Evolutionary conservation across 2,113 vertebrate genomes (phyloP), one percentile per base, ranked within the genome.

Genomic region (Pseudorectes ferrugineus): DNA sequence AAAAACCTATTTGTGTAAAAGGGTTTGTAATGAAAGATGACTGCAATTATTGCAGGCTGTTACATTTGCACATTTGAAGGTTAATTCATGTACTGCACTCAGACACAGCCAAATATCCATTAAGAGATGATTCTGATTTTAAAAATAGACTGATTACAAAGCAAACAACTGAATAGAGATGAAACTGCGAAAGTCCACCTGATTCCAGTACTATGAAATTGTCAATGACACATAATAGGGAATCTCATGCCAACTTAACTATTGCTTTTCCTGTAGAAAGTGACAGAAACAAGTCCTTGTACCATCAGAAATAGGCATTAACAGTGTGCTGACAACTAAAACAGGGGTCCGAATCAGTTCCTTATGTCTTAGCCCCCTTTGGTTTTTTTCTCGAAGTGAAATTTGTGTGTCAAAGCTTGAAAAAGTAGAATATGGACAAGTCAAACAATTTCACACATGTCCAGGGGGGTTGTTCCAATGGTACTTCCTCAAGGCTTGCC

Each of bases 11-110:
- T 77, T 84, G 58, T 91, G 65, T 77, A 58, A 75, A 71, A 91
- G 21, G 25, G 6, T 67, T 52, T 74, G 46, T 85, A 85, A 72
- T 63, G 66, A 78, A 65, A 85, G 77, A 59, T 16, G 61, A 59
- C 65, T 81, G 73, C 31, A 89, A 52, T 94, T 80, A 94, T 48
- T 89, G 85, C 73, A 75, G 73, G 61, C 85, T 48, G 52, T 59
- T 93, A 78, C 59, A 91, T 91, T 87, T 93, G 76, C 72, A 81
- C 76, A 40, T 81, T 70, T 89, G 92, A 94, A 92, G 76, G 92
- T 92, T 95, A 91, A 92, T 88, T 83, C 42, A 42, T 81, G 68
- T 73, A 45, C 82, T 63, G 57, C 51, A 57, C 36, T 91, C 68
- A 79, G 76, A 74, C 49, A 51, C 68, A 88, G 73, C 52, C 82